Base-by-base conservation (phyloP, 1,140 invertebrate species). In the Pentalonia nigronervosa region DNA sequence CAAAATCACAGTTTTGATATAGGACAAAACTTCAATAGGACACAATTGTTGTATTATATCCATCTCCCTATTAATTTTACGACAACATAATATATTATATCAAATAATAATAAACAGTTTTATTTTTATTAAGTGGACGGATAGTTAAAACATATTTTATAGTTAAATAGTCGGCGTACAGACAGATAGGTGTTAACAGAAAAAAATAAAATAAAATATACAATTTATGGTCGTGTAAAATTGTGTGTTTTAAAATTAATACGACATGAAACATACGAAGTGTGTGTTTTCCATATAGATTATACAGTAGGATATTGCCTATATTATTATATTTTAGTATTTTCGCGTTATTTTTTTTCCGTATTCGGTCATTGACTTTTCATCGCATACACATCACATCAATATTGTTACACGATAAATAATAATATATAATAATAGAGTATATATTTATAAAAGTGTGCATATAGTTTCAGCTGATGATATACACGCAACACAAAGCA, bases 81-180 rank as follows among this genome's bases (percentile, higher is more conserved):
- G 30, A 76, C 14, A 30, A 76, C 30, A n/a, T 53, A 53, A 53
- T 53, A 20, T 21, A 21, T 53, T 7, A 53, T 53, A n/a, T 76
- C 11, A 41, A 84, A 25, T 41, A 84, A 84, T 84, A 45, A 84
- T 84, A 84, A 84, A 84, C 36, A 41, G 45, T 84, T 84, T 45
- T 30, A 45, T 84, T 84, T 84, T 25, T 84, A 83, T 23, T 41
- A 41, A 84, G 83, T 84, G 23, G 36, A 83, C 21, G 21, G 81
- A 83, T 83, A 83, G 36, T 36, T 21, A 36, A 83, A 83, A 41
- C 81, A 41, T 83, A n/a, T n/a, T n/a, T 83, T 83, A 83, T 83
- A 83, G 81, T 83, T 83, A 23, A 83, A 83, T 41, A 83, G 41
- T 41, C 81, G 21, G 36, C 34, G 21, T 41, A 41, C 36, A 23